phyloP scores from a whole-genome alignment of 2,888 invertebrate species.

The Nomada hirtipes region DNA sequence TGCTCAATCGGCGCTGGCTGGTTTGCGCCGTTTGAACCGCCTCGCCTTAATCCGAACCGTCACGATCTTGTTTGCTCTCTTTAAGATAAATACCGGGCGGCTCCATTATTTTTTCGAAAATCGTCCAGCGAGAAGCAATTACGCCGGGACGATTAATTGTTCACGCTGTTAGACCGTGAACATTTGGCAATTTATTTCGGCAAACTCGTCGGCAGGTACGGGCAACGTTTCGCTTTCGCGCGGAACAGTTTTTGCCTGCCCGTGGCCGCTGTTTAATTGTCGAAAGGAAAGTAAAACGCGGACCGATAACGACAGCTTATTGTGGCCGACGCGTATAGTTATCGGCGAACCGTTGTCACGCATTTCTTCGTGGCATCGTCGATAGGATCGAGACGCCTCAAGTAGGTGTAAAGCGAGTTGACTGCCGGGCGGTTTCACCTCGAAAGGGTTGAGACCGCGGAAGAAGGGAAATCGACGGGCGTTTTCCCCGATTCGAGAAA shows the following conservation, averaged over 20 bases:
- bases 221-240: conserved; percentile 12
- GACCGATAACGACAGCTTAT: neutral
- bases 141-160: neutral
- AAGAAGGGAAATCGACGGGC: neutral
- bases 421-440: neutral
- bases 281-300: conserved; percentile 12
- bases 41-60: conserved; percentile 74
- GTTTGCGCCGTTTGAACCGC: conserved; percentile 63
- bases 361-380: neutral
- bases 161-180: neutral
- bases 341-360: neutral
- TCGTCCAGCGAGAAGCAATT: neutral
- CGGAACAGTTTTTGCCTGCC: neutral
- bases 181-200: neutral
- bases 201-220: too few species aligned
- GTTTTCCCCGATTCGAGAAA: conserved; percentile 24
- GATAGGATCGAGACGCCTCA: too few species aligned
- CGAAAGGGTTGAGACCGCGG: neutral
- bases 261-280: neutral
- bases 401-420: too few species aligned
- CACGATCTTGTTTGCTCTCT: conserved; percentile 55
- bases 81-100: conserved; percentile 47
- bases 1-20: conserved; percentile 70
- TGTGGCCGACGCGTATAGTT: neutral
- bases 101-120: conserved; percentile 45